Evolutionary conservation across 2,888 invertebrate species (phyloP).

Genomic region (Drosophila mulleri): DNA sequence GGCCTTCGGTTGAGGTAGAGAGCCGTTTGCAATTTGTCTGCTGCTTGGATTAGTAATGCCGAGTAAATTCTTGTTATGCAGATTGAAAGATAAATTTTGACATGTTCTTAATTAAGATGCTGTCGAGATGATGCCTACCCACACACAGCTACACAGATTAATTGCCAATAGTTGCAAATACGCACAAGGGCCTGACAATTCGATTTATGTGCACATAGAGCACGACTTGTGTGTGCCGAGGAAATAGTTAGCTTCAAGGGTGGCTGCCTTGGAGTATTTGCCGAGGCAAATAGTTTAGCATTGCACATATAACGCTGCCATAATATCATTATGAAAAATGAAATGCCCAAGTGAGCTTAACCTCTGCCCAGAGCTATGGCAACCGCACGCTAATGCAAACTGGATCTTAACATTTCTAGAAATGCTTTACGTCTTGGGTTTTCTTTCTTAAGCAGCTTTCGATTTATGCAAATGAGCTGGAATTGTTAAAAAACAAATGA

Average conservation of each 20-base stretch:
- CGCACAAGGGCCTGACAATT: slow-evolving; percentile 9
- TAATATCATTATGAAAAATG: slow-evolving; percentile 13
- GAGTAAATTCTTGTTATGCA: slow-evolving; percentile 55
- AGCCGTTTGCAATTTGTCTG: slow-evolving; percentile 45
- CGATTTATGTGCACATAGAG: slow-evolving; percentile 10
- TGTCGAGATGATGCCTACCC: slow-evolving; percentile 57
- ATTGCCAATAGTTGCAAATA: slow-evolving; percentile 28
- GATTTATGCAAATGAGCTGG: slow-evolving; percentile 51
- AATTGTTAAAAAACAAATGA: slow-evolving; percentile 3
- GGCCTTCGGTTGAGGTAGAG: neutral
- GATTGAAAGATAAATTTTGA: slow-evolving; percentile 58
- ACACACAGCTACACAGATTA: slow-evolving; percentile 25
- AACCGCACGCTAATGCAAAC: slow-evolving; percentile 21
- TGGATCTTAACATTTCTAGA: slow-evolving; percentile 20
- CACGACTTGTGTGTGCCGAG: neutral
- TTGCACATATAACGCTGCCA: slow-evolving; percentile 7
- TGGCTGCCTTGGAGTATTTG: slow-evolving; percentile 12
- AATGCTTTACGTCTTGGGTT: neutral
- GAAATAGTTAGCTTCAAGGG: slow-evolving; percentile 18
- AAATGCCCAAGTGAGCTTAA: neutral
- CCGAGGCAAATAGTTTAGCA: neutral
- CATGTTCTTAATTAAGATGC: slow-evolving; percentile 74
- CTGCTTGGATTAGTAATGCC: slow-evolving; percentile 35
- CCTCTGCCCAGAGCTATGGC: slow-evolving; percentile 3
- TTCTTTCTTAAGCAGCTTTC: slow-evolving; percentile 46